A percentile compares a stretch with the other conserved stretches of the same genome.
These are phyloP conservation scores for Epinephelus coioides DNA, from an alignment of 2,797 vertebrate genomes.

Conservation along the genomic window DNA sequence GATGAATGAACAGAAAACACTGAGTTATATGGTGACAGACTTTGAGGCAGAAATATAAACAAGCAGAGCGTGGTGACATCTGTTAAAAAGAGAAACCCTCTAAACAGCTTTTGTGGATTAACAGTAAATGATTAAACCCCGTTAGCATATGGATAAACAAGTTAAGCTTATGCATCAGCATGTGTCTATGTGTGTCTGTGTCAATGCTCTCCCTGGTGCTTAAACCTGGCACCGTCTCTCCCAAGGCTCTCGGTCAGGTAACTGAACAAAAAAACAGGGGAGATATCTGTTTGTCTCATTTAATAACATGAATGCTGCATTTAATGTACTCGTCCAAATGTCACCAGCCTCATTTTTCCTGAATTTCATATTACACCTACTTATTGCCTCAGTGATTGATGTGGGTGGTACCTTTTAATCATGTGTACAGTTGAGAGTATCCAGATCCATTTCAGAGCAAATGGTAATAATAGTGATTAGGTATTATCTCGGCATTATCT, in stretches of 20 bases:
- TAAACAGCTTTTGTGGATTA: constrained; percentile 76
- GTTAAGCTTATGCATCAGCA: constrained; percentile 49
- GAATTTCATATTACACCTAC: constrained; percentile 16
- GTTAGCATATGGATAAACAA: constrained; percentile 76
- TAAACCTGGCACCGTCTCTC: constrained; percentile 25
- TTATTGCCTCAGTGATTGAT: constrained; percentile 20
- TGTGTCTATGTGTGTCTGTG: constrained; percentile 22
- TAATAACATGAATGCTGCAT: neutral
- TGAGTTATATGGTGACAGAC: constrained; percentile 24
- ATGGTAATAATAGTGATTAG: constrained; percentile 49
- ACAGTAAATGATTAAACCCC: constrained; percentile 68
- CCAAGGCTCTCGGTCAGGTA: constrained; percentile 29
- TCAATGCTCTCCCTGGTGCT: constrained; percentile 18
- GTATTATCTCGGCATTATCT: constrained; percentile 35
- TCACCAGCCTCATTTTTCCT: constrained; percentile 18
- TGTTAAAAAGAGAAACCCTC: constrained; percentile 69
- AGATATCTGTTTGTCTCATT: constrained; percentile 1
- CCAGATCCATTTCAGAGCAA: constrained; percentile 38
- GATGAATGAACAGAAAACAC: constrained; percentile 15
- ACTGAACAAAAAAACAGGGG: neutral
- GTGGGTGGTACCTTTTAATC: constrained; percentile 24
- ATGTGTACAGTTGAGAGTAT: constrained; percentile 16
- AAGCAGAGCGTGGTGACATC: constrained; percentile 52
- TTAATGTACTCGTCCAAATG: constrained; percentile 10
- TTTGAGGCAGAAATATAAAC: constrained; percentile 40